Evolutionary conservation across 2,888 invertebrate genomes (phyloP).

Genomic region (Zygogramma bicolorata): DNA sequence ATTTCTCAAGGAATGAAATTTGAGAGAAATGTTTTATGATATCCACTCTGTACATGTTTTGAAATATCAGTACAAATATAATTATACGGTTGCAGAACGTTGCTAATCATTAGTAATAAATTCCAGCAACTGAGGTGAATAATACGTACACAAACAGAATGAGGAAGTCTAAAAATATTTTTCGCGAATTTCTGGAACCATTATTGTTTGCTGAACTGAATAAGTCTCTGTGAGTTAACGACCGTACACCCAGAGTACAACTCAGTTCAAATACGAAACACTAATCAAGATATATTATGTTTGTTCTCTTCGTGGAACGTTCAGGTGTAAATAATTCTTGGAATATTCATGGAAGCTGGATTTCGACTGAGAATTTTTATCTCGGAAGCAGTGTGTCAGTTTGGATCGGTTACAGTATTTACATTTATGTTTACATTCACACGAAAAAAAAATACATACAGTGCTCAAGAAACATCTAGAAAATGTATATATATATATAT

Average conservation of each 20-base stretch:
- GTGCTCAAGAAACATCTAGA: too few relatives aligned
- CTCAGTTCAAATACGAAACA: background rate
- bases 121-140: background rate
- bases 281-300: background rate
- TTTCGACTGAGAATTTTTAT: too few relatives aligned
- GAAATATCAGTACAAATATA: background rate
- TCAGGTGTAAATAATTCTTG: background rate
- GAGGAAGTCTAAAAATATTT: conserved; percentile 11
- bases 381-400: too few relatives aligned
- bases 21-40: background rate
- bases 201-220: conserved; percentile 6
- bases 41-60: background rate
- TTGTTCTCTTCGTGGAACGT: background rate
- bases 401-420: too few relatives aligned
- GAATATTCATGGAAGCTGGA: too few relatives aligned
- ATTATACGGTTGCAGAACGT: background rate
- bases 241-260: background rate
- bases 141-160: conserved; percentile 1
- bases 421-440: too few relatives aligned
- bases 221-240: conserved; percentile 4
- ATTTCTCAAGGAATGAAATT: background rate
- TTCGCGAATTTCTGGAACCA: conserved; percentile 1
- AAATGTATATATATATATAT: too few relatives aligned
- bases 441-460: too few relatives aligned
- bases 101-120: background rate